These are phyloP conservation scores for Bicyclus anynana DNA, from an alignment of 1,140 invertebrate genomes.

Conservation along the genomic window DNA sequence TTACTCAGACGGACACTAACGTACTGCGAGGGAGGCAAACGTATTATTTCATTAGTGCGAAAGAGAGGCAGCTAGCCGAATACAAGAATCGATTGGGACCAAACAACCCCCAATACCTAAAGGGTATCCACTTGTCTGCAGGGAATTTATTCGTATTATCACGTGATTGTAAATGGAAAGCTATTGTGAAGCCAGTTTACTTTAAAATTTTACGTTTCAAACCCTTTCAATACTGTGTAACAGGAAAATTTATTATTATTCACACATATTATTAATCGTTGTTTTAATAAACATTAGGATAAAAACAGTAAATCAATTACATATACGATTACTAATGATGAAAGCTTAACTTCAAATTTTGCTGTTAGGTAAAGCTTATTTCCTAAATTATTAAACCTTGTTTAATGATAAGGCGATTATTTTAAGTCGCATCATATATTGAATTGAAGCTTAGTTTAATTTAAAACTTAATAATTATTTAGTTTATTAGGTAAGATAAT, in stretches of 20 bases:
- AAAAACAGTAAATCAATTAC: too few species aligned
- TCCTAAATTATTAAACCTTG: too few species aligned
- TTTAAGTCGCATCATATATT: too few species aligned
- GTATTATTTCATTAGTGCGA: constrained; percentile 12
- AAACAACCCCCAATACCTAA: constrained; percentile 57
- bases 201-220: constrained; percentile 1
- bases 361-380: too few species aligned
- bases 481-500: too few species aligned
- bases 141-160: constrained; percentile 31
- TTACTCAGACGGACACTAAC: constrained; percentile 41
- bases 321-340: too few species aligned
- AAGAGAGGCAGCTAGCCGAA: constrained; percentile 50
- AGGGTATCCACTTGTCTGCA: constrained; percentile 35
- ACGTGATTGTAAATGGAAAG: constrained; percentile 13
- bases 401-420: too few species aligned
- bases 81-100: constrained; percentile 59
- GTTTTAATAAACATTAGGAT: background rate
- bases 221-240: background rate
- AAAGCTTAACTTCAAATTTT: too few species aligned
- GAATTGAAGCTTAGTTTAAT: too few species aligned
- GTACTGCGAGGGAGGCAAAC: constrained; percentile 25
- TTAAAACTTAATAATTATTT: too few species aligned
- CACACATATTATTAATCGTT: background rate
- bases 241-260: background rate
- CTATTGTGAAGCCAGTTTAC: background rate